These are phyloP conservation scores for Cladorhizidae sp. DNA, from an alignment of 37 sponge, comb jelly and placozoan species.

Conservation along the genomic window DNA sequence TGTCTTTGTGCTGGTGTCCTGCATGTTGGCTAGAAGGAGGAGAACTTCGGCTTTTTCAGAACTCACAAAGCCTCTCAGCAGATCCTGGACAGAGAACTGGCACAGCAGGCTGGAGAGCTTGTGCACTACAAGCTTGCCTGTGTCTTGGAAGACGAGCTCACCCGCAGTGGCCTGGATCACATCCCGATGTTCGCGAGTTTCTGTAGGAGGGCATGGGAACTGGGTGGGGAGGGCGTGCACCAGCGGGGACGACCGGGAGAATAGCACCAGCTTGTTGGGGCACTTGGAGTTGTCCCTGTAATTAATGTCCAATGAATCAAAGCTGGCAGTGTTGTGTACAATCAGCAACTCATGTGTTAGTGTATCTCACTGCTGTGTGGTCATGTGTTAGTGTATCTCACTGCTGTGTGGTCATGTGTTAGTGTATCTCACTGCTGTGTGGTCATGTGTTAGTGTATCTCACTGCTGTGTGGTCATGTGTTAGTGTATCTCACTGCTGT, in stretches of 20 bases:
- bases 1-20: slow-evolving; percentile 53
- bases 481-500: no score
- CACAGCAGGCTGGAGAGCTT: slow-evolving; percentile 57
- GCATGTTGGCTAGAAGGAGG: slow-evolving; percentile 57
- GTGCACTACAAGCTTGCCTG: slow-evolving; percentile 35
- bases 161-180: background rate
- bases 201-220: slow-evolving; percentile 35
- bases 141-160: slow-evolving; percentile 32
- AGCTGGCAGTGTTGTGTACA: no score
- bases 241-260: slow-evolving; percentile 83
- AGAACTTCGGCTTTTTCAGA: slow-evolving; percentile 40
- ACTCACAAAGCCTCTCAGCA: slow-evolving; percentile 42
- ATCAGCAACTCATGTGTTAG: no score
- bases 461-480: no score
- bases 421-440: no score
- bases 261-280: slow-evolving; percentile 81
- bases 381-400: no score
- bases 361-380: no score
- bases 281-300: slow-evolving; percentile 8
- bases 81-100: slow-evolving; percentile 44
- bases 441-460: no score
- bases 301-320: background rate
- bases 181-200: background rate
- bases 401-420: no score
- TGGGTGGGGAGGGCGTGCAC: slow-evolving; percentile 75